Base-by-base conservation (phyloP, 2,797 vertebrate genomes). In the Coendou prehensilis region DNA sequence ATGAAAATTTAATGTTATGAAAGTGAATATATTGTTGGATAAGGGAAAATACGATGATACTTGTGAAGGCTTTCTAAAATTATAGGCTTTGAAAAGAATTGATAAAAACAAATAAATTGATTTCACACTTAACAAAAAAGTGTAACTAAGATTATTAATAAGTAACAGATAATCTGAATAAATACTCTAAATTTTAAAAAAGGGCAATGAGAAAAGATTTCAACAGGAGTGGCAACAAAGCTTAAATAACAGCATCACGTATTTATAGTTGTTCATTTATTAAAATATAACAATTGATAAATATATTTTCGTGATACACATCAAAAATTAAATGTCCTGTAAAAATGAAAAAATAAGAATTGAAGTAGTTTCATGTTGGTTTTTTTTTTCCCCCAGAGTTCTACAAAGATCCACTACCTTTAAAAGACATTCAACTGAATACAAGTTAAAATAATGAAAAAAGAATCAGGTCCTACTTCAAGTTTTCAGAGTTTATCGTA, bases 61-160 rank as follows among this genome's bases (percentile, higher is more conserved):
- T 88, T 92, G 2, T 93, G 22, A 97, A 96, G 23, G 20, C 14
- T 80, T 11, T 73, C 41, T 64, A 15, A 97, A 96, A 85, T 28
- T 13, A 4, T 94, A n/a, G 50, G 47, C 6, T 86, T 56, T 96
- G 84, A 61, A 94, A 90, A 95, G 26, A 5, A 96, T 90, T 91
- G 23, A 1, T 15, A 17, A 89, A 1, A 26, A 61, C n/a, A 89
- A 93, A 64, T 33, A 0, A 59, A 90, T 75, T 88, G 11, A 14
- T 93, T 81, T 93, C 80, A 75, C 26, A 76, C 13, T 59, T 59
- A 45, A 57, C 85, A 97, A 85, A 97, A 4, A 84, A 10, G 0
- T 76, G 81, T 93, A 78, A 45, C 0, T 73, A 2, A 75, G 75
- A 20, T 69, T 69, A 89, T 94, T 64, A 50, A 67, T 15, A 83